Conservation (phyloP, 2,888 invertebrate species). For the Atrina japonica region DNA sequence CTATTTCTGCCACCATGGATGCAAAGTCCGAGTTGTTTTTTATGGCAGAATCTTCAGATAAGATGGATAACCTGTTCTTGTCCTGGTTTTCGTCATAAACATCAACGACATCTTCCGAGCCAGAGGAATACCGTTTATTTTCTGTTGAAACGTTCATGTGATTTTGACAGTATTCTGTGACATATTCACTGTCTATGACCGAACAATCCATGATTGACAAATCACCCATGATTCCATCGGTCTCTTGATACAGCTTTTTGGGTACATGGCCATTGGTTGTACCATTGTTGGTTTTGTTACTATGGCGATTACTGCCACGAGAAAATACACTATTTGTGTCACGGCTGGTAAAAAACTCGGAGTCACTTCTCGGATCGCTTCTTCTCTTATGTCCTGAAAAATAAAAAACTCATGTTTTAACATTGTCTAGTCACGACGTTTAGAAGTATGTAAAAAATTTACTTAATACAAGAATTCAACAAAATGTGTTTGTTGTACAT, state of each 20-base stretch:
- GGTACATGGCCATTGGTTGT: conserved; percentile 51
- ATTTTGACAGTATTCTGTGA: conserved; percentile 73
- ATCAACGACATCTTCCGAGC: conserved; percentile 58
- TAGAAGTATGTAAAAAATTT: too few relatives aligned
- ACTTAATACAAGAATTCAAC: too few relatives aligned
- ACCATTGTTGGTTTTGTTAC: conserved; percentile 47
- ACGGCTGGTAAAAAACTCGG: conserved; percentile 57
- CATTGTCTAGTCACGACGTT: neutral
- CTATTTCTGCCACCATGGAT: conserved; percentile 51
- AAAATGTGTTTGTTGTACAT: too few relatives aligned
- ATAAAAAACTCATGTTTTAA: neutral
- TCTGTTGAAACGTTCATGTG: conserved; percentile 62
- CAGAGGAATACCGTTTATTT: conserved; percentile 62
- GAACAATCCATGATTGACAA: conserved; percentile 76
- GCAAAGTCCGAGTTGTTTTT: conserved; percentile 57
- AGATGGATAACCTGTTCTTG: conserved; percentile 62
- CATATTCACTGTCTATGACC: conserved; percentile 75
- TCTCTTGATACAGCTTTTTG: conserved; percentile 49
- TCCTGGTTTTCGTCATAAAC: conserved; percentile 41
- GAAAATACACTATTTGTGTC: conserved; percentile 56
- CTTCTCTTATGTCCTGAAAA: conserved; percentile 40
- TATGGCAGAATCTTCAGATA: conserved; percentile 66
- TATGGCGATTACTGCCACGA: conserved; percentile 47
- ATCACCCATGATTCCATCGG: conserved; percentile 63
- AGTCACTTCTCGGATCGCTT: conserved; percentile 58